phyloP scores from a whole-genome alignment of 2,888 invertebrate species.

The Troides oblongomaculatus region DNA sequence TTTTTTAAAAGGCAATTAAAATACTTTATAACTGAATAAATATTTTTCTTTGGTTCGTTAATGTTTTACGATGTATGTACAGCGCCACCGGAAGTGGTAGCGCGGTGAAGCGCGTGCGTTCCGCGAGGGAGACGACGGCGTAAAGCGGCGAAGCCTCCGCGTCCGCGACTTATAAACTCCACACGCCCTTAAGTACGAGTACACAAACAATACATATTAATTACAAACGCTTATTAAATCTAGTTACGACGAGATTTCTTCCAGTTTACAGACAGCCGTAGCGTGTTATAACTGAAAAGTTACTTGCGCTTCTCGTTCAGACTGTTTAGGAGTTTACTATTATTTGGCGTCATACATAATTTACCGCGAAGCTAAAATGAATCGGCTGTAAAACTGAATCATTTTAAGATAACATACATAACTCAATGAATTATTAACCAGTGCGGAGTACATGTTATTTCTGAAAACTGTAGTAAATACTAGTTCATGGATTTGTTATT shows the following conservation, averaged over 20 bases:
- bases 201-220: constrained; percentile 56
- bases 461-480: not conserved
- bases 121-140: constrained; percentile 40
- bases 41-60: not conserved
- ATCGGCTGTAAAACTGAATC: constrained; percentile 39
- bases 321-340: constrained; percentile 49
- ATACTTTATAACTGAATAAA: not conserved
- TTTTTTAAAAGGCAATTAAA: not conserved
- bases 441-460: constrained; percentile 3
- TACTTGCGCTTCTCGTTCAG: constrained; percentile 22
- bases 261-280: constrained; percentile 53
- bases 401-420: constrained; percentile 33
- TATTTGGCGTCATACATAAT: constrained; percentile 51
- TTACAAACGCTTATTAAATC: constrained; percentile 63
- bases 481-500: not conserved
- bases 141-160: constrained; percentile 56
- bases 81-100: constrained; percentile 20
- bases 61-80: constrained; percentile 11
- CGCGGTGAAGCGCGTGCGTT: constrained; percentile 44
- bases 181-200: constrained; percentile 55
- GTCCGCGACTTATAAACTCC: constrained; percentile 55
- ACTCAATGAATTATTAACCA: constrained; percentile 32
- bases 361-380: constrained; percentile 47
- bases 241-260: constrained; percentile 70
- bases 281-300: constrained; percentile 36